These are phyloP conservation scores for Xerus rutilus DNA, from an alignment of 2,797 vertebrate genomes.

Conservation along the genomic window DNA sequence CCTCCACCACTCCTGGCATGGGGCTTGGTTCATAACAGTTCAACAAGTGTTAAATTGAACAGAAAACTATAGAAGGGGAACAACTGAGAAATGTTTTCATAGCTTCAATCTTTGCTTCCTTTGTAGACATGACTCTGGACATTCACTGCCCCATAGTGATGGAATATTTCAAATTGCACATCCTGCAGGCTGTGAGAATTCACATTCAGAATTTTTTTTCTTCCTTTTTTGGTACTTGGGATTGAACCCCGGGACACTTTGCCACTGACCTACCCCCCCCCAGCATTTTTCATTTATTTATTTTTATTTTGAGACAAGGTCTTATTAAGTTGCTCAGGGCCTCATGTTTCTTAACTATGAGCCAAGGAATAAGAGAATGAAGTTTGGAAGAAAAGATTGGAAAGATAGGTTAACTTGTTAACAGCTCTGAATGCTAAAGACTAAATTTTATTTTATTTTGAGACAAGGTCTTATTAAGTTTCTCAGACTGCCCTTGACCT, in stretches of 20 bases:
- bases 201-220: not conserved
- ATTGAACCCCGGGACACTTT: too few relatives aligned
- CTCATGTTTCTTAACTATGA: too few relatives aligned
- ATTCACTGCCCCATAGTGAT: not conserved
- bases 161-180: conserved; percentile 45
- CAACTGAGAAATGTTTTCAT: conserved; percentile 35
- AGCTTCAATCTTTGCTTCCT: conserved; percentile 36
- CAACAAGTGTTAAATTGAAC: conserved; percentile 37
- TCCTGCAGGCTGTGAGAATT: not conserved
- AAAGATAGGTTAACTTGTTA: not conserved
- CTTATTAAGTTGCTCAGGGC: too few relatives aligned
- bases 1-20: not conserved
- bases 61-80: conserved; percentile 46
- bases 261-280: too few relatives aligned
- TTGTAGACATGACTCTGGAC: not conserved
- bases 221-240: too few relatives aligned
- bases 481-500: too few relatives aligned
- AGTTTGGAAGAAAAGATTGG: not conserved
- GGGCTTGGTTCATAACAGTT: not conserved
- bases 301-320: too few relatives aligned
- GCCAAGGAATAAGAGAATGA: not conserved
- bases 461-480: too few relatives aligned
- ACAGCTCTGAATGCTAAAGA: not conserved
- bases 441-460: not conserved
- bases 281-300: too few relatives aligned